Conservation (phyloP, 2,113 vertebrate genomes). For the Syrrhaptes paradoxus region DNA sequence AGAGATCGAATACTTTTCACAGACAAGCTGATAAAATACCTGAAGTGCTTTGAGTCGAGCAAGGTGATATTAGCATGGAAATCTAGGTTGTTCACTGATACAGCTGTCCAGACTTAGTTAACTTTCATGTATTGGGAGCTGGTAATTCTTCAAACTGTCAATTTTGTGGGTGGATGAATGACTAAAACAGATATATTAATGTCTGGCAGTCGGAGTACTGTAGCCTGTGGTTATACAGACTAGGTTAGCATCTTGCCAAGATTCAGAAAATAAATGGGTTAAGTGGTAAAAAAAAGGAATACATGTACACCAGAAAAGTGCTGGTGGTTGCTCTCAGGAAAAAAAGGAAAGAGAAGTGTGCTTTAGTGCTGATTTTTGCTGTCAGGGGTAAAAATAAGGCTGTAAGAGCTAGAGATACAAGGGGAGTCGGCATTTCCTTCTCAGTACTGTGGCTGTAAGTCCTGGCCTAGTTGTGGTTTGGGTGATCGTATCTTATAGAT, state of each 20-base stretch:
- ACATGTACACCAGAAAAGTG: background rate
- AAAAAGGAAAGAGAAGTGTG: background rate
- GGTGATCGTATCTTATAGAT: background rate
- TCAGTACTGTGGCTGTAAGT: background rate
- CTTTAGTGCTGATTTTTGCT: background rate
- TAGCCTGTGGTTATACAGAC: conserved; percentile 40
- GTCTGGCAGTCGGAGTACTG: background rate
- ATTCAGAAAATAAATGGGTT: background rate
- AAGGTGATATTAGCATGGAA: background rate
- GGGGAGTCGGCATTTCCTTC: background rate
- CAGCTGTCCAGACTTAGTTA: conserved; percentile 38
- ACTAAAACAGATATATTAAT: conserved; percentile 50
- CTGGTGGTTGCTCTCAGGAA: background rate
- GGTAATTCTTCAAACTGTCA: conserved; percentile 55
- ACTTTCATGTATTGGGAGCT: conserved; percentile 12
- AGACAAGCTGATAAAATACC: conserved; percentile 6
- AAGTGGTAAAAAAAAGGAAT: background rate
- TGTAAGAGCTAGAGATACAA: background rate
- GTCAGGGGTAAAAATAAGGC: background rate
- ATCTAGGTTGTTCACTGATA: background rate
- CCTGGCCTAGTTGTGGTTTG: background rate
- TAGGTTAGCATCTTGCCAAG: conserved; percentile 17
- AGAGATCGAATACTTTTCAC: background rate
- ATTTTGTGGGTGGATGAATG: conserved; percentile 20
- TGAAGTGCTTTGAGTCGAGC: background rate